Percentiles rank a stretch among this genome's conserved stretches.
These are phyloP conservation scores for Digitonthophagus gazella DNA, from an alignment of 2,888 invertebrate species.

Conservation along the genomic window DNA sequence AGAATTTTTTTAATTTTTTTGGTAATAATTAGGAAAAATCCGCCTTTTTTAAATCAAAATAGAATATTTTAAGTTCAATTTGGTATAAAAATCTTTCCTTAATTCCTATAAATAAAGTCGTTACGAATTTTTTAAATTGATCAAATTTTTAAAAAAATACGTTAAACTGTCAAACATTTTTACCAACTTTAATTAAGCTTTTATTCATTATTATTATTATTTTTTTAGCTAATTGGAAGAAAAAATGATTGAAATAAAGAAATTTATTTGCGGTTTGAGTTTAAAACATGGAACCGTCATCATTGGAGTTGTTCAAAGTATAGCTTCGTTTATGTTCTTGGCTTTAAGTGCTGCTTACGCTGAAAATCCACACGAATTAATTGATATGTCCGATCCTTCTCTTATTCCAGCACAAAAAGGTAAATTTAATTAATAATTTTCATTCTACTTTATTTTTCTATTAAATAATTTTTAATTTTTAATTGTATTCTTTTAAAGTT, in stretches of 20 bases:
- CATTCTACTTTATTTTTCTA: slow-evolving; percentile 1
- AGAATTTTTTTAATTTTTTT: too few species aligned
- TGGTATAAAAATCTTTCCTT: too few species aligned
- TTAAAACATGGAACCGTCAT: slow-evolving; percentile 46
- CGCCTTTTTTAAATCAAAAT: too few species aligned
- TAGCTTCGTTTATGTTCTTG: slow-evolving; percentile 45
- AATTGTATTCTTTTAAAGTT: not conserved
- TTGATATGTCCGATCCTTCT: slow-evolving; percentile 45
- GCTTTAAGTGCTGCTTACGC: slow-evolving; percentile 47
- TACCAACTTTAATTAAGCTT: not conserved
- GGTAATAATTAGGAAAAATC: too few species aligned
- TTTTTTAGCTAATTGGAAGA: too few species aligned
- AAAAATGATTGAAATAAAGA: slow-evolving; percentile 35
- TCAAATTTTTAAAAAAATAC: too few species aligned
- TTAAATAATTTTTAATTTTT: slow-evolving; percentile 9
- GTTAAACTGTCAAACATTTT: too few species aligned
- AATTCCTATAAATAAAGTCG: too few species aligned
- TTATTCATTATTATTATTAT: too few species aligned
- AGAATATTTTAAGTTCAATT: too few species aligned
- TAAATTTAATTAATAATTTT: slow-evolving; percentile 29
- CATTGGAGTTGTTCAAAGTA: slow-evolving; percentile 46
- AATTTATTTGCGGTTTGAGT: slow-evolving; percentile 38
- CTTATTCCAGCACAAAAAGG: slow-evolving; percentile 42
- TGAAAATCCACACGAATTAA: slow-evolving; percentile 47
- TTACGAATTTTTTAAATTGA: too few species aligned